These are phyloP conservation scores for Dryas iulia DNA, from an alignment of 1,140 invertebrate genomes.

Conservation along the genomic window DNA sequence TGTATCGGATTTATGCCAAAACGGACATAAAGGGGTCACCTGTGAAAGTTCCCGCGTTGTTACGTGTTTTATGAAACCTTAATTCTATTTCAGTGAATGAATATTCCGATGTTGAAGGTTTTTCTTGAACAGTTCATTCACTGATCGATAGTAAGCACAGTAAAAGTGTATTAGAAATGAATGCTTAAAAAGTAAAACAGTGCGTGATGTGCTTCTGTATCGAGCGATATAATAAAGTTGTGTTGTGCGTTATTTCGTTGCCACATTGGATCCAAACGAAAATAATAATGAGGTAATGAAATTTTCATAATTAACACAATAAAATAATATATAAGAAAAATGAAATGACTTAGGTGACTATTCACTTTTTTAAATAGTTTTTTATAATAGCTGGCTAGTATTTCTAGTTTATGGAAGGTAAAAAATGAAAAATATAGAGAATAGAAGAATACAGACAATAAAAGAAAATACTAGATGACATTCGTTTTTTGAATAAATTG, in stretches of 20 bases:
- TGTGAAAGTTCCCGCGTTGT: neutral
- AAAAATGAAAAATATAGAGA: too few relatives aligned
- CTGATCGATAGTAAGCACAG: neutral
- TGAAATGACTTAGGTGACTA: too few relatives aligned
- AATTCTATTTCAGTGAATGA: neutral
- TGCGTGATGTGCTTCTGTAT: constrained; percentile 54
- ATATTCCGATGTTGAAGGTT: neutral
- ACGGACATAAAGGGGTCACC: neutral
- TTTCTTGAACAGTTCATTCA: neutral
- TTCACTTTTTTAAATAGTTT: too few relatives aligned
- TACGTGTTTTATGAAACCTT: neutral
- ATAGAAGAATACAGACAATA: too few relatives aligned
- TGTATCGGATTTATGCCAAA: neutral
- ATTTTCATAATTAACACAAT: neutral
- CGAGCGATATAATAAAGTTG: constrained; percentile 35
- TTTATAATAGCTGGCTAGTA: too few relatives aligned
- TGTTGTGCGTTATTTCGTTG: constrained; percentile 34
- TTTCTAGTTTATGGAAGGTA: too few relatives aligned
- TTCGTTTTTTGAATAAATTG: too few relatives aligned
- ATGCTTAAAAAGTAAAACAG: constrained; percentile 31
- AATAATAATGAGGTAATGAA: constrained; percentile 59
- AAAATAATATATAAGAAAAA: too few relatives aligned
- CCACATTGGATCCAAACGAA: constrained; percentile 66
- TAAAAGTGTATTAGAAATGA: constrained; percentile 20
- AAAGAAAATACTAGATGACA: too few relatives aligned